Conservation (phyloP, 2,888 invertebrate genomes). For the Thalpophila matura region DNA sequence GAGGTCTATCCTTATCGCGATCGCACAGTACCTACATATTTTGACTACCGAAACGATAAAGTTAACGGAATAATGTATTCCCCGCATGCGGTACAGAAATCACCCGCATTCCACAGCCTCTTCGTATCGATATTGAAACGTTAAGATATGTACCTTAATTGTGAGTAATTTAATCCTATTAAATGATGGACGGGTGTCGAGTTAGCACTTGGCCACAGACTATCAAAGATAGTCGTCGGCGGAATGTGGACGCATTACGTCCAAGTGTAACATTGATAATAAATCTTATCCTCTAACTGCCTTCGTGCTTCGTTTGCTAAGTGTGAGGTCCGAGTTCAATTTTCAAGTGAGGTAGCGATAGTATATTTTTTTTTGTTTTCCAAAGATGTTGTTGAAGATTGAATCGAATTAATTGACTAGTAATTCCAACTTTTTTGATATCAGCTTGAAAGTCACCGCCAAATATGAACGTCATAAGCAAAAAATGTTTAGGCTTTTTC, state of each 20-base stretch:
- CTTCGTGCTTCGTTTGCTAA: conserved; percentile 47
- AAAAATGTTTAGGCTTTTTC: too few relatives aligned
- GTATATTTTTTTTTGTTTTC: not conserved
- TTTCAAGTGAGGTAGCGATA: not conserved
- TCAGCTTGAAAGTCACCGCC: too few relatives aligned
- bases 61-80: too few relatives aligned
- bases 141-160: conserved; percentile 27
- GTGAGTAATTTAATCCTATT: conserved; percentile 34
- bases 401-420: too few relatives aligned
- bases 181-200: conserved; percentile 41
- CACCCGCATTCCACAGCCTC: not conserved
- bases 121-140: conserved; percentile 3
- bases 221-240: conserved; percentile 26
- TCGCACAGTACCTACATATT: too few relatives aligned
- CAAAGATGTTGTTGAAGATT: not conserved
- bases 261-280: conserved; percentile 46
- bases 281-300: conserved; percentile 44
- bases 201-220: conserved; percentile 39
- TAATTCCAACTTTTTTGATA: too few relatives aligned
- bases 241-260: conserved; percentile 57
- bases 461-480: too few relatives aligned
- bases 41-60: too few relatives aligned
- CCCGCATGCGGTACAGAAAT: not conserved
- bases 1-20: too few relatives aligned
- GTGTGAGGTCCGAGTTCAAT: conserved; percentile 36